Evolutionary conservation across 2,888 invertebrate genomes (phyloP), one percentile per base, ranked within the genome.

Genomic region (Chrysopilus asiliformis): DNA sequence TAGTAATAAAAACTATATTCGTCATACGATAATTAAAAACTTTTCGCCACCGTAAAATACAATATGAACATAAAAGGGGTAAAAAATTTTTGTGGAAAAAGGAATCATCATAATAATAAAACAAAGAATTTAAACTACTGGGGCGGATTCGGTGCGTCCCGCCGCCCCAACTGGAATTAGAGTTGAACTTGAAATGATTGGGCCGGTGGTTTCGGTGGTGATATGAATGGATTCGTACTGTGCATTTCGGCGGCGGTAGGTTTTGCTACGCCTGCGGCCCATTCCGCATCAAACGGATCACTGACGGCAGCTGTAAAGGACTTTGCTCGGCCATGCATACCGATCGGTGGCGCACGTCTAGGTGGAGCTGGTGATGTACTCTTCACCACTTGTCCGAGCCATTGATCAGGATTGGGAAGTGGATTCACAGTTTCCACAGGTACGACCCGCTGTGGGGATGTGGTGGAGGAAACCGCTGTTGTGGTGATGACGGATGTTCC

Each of bases 241-340:
- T 57, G 61, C 42, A 51, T 44, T 42, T 36, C 36, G 38, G 58
- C 45, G 66, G 66, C 40, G 67, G 58, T 57, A 48, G 65, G 63
- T 40, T 60, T 56, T 20, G 75, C 68, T 2, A 74, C 71, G 31
- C 73, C 65, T 38, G 75, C 74, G 2, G 79, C 85, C 84, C 85
- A 86, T 49, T 84, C 84, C 10, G 84, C 83, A 55, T 86, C 83
- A 54, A 86, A 86, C 1, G 86, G 85, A 64, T 86, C 81, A 13
- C 68, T 52, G 1, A 67, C 64, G 3, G 61, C 62, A 1, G 70
- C 65, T 43, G 70, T 70, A 40, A 74, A 49, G 2, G 73, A 73
- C 52, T 70, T 69, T 3, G 75, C 68, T 27, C 74, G 62, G 5
- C 70, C 71, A 19, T 74, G 61, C 17, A 69, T 71, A 32, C 60